These are phyloP conservation scores for Spodoptera litura DNA, from an alignment of 1,140 invertebrate species.

Conservation along the genomic window DNA sequence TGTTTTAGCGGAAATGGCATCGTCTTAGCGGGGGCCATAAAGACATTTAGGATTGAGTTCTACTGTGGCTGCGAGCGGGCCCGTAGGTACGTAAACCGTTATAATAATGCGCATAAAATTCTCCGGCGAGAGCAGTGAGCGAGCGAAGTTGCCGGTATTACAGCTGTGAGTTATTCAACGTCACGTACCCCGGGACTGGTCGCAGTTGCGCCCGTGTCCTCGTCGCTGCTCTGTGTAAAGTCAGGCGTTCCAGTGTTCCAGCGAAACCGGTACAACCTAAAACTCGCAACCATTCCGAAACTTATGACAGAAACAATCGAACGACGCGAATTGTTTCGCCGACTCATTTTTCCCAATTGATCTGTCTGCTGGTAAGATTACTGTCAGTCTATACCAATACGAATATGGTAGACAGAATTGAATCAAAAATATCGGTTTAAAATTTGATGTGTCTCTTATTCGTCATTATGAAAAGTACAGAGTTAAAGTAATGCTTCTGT, in stretches of 20 bases:
- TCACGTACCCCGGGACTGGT: conserved; percentile 59
- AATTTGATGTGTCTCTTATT: no score
- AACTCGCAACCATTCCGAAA: conserved; percentile 35
- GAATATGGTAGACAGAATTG: no score
- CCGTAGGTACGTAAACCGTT: conserved; percentile 56
- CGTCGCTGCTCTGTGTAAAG: conserved; percentile 40
- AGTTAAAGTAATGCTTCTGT: no score
- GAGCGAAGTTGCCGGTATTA: conserved; percentile 61
- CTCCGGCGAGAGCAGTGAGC: conserved; percentile 57
- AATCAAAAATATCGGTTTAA: no score
- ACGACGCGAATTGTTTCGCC: conserved; percentile 19
- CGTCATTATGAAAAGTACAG: no score
- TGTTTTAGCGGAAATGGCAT: conserved; percentile 58
- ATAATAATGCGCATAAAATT: conserved; percentile 69
- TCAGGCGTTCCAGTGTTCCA: conserved; percentile 29
- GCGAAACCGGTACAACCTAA: conserved; percentile 28
- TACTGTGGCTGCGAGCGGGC: conserved; percentile 43
- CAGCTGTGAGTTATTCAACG: conserved; percentile 66
- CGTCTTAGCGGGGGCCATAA: conserved; percentile 56
- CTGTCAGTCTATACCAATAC: not conserved
- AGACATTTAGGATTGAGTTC: conserved; percentile 61
- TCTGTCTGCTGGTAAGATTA: not conserved
- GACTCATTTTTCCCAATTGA: conserved; percentile 27
- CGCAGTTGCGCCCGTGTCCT: conserved; percentile 47
- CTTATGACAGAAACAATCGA: conserved; percentile 49